phyloP scores from a whole-genome alignment of 2,113 vertebrate genomes.

The Mormyrus lacerda region DNA sequence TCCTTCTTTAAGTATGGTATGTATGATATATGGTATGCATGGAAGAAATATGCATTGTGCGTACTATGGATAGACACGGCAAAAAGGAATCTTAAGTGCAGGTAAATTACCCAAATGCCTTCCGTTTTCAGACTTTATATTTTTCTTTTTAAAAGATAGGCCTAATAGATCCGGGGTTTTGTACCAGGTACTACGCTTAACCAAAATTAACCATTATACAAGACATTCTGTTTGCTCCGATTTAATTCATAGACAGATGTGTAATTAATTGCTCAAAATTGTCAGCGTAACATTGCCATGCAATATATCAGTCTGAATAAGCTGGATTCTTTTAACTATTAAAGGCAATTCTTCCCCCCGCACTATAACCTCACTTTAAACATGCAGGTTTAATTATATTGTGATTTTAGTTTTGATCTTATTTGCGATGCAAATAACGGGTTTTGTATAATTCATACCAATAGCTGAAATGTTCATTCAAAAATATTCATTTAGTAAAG shows the following conservation, averaged over 20 bases:
- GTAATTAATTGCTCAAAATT: not conserved
- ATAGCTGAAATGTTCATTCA: not conserved
- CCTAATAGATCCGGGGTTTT: not conserved
- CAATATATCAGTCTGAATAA: constrained; percentile 17
- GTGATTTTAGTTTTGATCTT: not conserved
- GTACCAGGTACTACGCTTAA: not conserved
- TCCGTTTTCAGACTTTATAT: not conserved
- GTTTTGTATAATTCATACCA: not conserved
- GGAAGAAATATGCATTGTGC: not conserved
- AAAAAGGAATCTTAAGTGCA: not conserved
- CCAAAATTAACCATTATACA: not conserved
- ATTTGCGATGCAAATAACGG: not conserved
- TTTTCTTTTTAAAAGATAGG: not conserved
- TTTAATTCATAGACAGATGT: constrained; percentile 17
- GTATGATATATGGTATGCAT: too few relatives aligned
- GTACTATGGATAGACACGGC: not conserved
- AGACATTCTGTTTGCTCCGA: not conserved
- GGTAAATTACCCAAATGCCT: not conserved
- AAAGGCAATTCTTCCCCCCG: not conserved
- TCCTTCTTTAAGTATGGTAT: not conserved
- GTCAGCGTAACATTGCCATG: constrained; percentile 10
- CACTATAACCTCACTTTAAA: not conserved
- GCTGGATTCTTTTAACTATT: not conserved
- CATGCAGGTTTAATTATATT: not conserved
- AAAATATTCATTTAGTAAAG: not conserved